phyloP scores from a whole-genome alignment of 30 jellyfish, hydroid and myxozoan species.

The Cassiopea andromeda region DNA sequence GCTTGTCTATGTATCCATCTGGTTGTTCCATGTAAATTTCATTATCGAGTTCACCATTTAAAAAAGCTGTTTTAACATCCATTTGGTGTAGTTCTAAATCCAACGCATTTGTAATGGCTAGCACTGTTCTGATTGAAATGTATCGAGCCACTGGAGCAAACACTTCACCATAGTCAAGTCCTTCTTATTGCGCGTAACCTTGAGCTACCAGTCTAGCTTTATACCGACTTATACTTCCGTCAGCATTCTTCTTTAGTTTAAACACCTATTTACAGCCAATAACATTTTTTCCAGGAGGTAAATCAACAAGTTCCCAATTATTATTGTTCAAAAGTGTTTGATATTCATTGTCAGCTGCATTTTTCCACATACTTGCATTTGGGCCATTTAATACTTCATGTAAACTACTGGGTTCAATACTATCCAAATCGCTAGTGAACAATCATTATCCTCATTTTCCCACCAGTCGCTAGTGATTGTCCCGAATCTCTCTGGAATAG shows the following conservation, averaged over 20 bases:
- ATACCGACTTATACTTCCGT: not conserved
- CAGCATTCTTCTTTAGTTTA: constrained; percentile 1
- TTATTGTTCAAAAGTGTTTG: not conserved
- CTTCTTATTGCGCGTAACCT: constrained; percentile 46
- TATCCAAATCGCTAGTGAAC: constrained; percentile 5
- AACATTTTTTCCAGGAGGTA: not conserved
- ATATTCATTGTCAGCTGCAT: constrained; percentile 7
- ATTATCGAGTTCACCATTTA: too few relatives aligned
- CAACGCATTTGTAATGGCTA: too few relatives aligned
- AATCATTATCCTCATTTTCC: not conserved
- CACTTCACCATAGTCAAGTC: constrained; percentile 17
- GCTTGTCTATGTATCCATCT: too few relatives aligned
- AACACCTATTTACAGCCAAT: constrained; percentile 35
- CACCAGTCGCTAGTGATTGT: not conserved
- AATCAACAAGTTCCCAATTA: constrained; percentile 8
- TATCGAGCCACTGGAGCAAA: not conserved
- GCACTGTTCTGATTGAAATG: too few relatives aligned
- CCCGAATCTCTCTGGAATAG: not conserved
- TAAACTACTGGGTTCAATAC: constrained; percentile 27
- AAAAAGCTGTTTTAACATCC: too few relatives aligned
- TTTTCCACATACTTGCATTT: constrained; percentile 20
- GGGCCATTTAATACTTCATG: constrained; percentile 31
- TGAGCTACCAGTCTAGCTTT: constrained; percentile 36
- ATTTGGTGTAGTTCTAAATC: too few relatives aligned
- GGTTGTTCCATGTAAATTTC: too few relatives aligned